Evolutionary conservation across 2,113 vertebrate species (phyloP).

Genomic region (Mesitornis unicolor): DNA sequence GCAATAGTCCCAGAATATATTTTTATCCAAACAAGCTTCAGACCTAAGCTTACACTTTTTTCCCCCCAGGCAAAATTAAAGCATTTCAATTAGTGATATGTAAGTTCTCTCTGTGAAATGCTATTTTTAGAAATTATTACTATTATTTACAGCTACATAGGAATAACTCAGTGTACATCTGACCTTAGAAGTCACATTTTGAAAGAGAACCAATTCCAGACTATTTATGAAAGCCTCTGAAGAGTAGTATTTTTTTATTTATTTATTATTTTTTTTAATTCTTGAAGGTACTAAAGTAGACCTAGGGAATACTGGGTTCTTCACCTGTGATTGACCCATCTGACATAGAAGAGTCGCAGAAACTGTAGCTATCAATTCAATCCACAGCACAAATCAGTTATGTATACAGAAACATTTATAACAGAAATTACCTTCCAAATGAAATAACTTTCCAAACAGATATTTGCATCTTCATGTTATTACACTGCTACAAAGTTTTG

Average conservation of each 20-base stretch:
- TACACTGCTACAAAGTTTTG: background rate
- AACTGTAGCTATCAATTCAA: background rate
- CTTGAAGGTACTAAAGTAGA: background rate
- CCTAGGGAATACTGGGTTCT: accelerated
- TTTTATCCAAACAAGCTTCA: background rate
- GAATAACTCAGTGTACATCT: background rate
- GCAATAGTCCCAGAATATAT: background rate
- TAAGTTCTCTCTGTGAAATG: background rate
- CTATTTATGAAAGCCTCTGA: background rate
- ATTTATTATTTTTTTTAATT: background rate
- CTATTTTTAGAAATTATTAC: background rate
- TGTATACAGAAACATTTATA: background rate
- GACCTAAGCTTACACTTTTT: background rate
- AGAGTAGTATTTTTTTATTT: accelerated
- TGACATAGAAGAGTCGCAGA: background rate
- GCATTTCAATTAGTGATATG: background rate
- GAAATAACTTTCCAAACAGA: background rate
- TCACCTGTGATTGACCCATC: background rate
- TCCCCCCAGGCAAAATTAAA: background rate
- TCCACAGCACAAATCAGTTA: background rate
- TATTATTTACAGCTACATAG: background rate
- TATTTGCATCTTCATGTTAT: background rate
- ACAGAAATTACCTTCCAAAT: background rate
- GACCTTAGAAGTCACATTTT: background rate
- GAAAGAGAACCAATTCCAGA: background rate